Evolutionary conservation across 2,113 vertebrate genomes (phyloP).

Genomic region (Eolophus roseicapilla): DNA sequence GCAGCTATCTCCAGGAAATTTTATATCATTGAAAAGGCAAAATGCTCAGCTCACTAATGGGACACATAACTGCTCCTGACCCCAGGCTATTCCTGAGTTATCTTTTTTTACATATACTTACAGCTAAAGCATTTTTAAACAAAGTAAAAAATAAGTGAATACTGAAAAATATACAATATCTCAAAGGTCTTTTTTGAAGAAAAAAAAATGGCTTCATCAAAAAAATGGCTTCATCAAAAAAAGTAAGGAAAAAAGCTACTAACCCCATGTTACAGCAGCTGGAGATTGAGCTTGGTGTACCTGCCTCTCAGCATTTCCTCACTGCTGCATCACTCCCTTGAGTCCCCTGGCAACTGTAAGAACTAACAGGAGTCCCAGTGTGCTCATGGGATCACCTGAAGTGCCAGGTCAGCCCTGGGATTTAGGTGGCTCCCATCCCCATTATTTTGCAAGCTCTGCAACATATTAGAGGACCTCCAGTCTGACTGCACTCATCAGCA

Average conservation of each 20-base stretch:
- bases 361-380: neutral
- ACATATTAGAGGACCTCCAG: neutral
- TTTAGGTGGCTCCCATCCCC: neutral
- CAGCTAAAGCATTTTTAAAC: neutral
- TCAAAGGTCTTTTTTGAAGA: neutral
- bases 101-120: neutral
- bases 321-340: neutral
- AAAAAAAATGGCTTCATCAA: neutral
- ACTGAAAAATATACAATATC: neutral
- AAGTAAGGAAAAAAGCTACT: neutral
- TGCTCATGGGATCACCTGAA: neutral
- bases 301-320: neutral
- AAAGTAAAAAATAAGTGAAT: neutral
- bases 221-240: neutral
- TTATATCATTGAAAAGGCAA: neutral
- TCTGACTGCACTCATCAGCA: neutral
- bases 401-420: neutral
- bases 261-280: neutral
- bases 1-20: conserved; percentile 5
- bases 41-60: neutral
- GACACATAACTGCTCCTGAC: neutral
- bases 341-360: neutral
- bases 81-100: neutral
- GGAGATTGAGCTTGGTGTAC: neutral
- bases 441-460: neutral